Base-by-base conservation (phyloP, 2,888 invertebrate species). In the Nasonia oneida region DNA sequence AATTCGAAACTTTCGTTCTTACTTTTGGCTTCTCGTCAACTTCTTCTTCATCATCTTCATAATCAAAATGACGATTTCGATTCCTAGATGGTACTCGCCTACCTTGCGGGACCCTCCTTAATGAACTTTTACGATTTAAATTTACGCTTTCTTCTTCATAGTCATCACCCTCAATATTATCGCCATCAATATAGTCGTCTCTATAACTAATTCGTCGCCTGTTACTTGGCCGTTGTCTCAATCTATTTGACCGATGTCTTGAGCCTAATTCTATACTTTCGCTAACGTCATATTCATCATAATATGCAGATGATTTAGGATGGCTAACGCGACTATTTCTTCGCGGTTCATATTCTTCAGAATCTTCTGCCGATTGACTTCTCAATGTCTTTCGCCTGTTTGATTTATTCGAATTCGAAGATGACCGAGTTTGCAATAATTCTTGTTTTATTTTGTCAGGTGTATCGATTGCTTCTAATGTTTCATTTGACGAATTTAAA, bases 31-130 rank as follows among this genome's bases (percentile, higher is more conserved):
- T 80, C 74, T 86, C 84, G 10, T 84, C 75, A 37, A 73, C 73
- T 84, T 87, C 86, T 83, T 86, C 85, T 18, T 76, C 29, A 33
- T 83, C 87, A 71, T 88, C 86, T 73, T 87, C 87, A 42, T 86
- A 84, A 77, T 87, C 84, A 50, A 53, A 82, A 77, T 84, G 37
- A 2, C 83, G 80, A 57, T 86, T 79, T 0, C 76, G 84, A 81
- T 85, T 84, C 71, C 83, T 57, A 50, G 50, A 71, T 39, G 79
- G 50, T 29, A 77, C 50, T 80, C 77, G 82, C 8, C 82, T 71
- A 39, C 80, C 77, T 76, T 82, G 86, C 15, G 79, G 23, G 3
- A 75, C 61, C 67, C 79, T 78, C 47, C 82, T 81, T 14, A 18
- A 37, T 33, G 29, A 1, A 10, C 23, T 29, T 77, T 77, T 84